Conservation (phyloP, 2,888 invertebrate species). For the Linhomoeus sp. region DNA sequence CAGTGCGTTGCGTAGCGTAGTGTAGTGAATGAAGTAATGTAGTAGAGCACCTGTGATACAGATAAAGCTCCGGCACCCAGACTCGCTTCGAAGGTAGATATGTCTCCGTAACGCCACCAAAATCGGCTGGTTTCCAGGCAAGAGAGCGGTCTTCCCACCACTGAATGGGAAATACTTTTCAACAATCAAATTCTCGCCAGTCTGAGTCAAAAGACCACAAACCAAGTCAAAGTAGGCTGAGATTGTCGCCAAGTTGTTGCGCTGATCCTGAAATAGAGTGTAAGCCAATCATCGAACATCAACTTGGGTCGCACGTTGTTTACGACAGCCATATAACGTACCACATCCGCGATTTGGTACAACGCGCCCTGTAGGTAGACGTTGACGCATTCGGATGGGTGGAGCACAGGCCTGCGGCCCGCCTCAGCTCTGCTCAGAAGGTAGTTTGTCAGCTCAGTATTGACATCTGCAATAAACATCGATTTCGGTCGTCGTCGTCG, state of each 20-base stretch:
- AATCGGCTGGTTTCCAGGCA: conserved; percentile 17
- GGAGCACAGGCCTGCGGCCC: too few species aligned
- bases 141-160: conserved; percentile 9
- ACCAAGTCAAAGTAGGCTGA: conserved; percentile 25
- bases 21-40: background rate
- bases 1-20: too few species aligned
- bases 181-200: too few species aligned
- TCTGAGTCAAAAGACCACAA: too few species aligned
- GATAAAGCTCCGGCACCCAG: conserved; percentile 25
- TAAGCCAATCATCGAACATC: background rate
- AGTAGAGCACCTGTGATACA: conserved; percentile 22
- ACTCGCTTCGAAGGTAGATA: conserved; percentile 22
- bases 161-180: conserved; percentile 19
- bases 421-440: too few species aligned
- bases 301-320: background rate
- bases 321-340: conserved; percentile 7
- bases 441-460: too few species aligned
- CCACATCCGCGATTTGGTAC: conserved; percentile 25
- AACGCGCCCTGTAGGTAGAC: conserved; percentile 20
- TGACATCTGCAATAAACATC: background rate
- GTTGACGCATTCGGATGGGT: too few species aligned
- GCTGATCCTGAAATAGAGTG: conserved; percentile 17
- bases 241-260: conserved; percentile 23
- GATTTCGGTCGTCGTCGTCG: background rate
- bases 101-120: conserved; percentile 13